Percentiles rank a stretch among this genome's conserved stretches.
Evolutionary conservation across 53 echinoderm and acorn worm genomes (phyloP).

Genomic region (Astropecten irregularis): DNA sequence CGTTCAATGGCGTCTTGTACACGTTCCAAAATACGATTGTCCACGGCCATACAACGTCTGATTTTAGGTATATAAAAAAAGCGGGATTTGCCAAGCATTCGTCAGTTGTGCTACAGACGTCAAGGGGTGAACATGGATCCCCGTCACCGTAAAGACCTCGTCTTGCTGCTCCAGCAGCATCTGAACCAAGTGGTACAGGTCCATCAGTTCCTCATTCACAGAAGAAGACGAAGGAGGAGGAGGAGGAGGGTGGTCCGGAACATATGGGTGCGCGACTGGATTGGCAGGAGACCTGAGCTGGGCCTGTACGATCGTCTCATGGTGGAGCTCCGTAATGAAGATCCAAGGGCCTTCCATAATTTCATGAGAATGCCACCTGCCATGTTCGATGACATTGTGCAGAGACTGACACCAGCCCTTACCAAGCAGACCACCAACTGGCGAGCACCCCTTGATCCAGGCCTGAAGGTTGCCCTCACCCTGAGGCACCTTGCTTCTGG

Average conservation of each 20-base stretch:
- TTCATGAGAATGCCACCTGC: too few species aligned
- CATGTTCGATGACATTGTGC: slow-evolving; percentile 53
- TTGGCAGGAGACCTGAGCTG: slow-evolving; percentile 22
- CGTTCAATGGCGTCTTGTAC: too few species aligned
- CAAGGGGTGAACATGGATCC: too few species aligned
- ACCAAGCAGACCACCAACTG: slow-evolving; percentile 45
- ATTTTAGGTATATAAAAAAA: too few species aligned
- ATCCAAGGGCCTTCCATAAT: slow-evolving; percentile 42
- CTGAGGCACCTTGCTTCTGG: slow-evolving; percentile 62
- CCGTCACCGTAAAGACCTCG: not conserved
- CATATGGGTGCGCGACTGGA: not conserved
- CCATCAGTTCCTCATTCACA: not conserved
- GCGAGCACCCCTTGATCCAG: slow-evolving; percentile 38
- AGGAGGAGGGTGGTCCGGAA: not conserved
- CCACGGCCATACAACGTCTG: too few species aligned
- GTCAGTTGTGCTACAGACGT: too few species aligned
- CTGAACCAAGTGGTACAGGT: not conserved
- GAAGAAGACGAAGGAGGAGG: not conserved
- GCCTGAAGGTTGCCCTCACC: slow-evolving; percentile 55
- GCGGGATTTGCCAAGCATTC: too few species aligned
- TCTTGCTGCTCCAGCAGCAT: not conserved
- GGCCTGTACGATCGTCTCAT: slow-evolving; percentile 58
- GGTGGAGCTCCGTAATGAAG: slow-evolving; percentile 43
- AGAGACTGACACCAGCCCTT: slow-evolving; percentile 34
- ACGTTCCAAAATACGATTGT: too few species aligned